Conservation (phyloP, 23 tunicate species). For the Halocynthia aurantium region DNA sequence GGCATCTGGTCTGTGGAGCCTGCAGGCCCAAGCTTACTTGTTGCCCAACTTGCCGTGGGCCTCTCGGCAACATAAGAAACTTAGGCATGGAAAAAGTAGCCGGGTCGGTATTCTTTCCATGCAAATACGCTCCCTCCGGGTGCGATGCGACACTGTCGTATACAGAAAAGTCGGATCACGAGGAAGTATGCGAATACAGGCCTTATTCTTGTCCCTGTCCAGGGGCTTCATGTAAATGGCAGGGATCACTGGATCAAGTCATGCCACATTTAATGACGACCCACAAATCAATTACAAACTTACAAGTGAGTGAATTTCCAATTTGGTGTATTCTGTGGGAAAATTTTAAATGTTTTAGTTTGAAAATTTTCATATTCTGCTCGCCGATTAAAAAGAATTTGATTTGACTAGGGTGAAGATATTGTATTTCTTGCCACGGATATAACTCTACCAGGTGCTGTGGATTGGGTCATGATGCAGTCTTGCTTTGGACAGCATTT, state of each 20-base stretch:
- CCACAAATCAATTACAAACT: constrained; percentile 92
- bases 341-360: no score
- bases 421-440: constrained; percentile 97
- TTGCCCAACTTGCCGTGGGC: constrained; percentile 97
- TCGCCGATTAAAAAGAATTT: background rate
- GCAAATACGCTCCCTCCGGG: constrained; percentile 87
- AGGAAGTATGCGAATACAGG: constrained; percentile 89
- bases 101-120: constrained; percentile 90
- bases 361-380: no score
- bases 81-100: constrained; percentile 99
- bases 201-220: constrained; percentile 99
- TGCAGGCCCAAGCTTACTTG: constrained; percentile 93
- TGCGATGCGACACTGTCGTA: constrained; percentile 64
- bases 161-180: constrained; percentile 82
- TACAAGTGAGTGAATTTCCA: constrained; percentile 49
- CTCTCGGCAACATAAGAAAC: constrained; percentile 83
- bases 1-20: constrained; percentile 88
- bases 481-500: constrained; percentile 95
- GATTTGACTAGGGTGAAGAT: constrained; percentile 80
- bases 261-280: constrained; percentile 95
- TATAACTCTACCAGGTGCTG: constrained; percentile 94
- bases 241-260: constrained; percentile 91
- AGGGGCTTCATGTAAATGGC: constrained; percentile 99
- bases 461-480: constrained; percentile 99
- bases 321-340: no score